A percentile compares a stretch with the other conserved stretches of the same genome.
Evolutionary conservation across 37 sponge, comb jelly and placozoan genomes (phyloP).

Genomic region (Crambe crambe): DNA sequence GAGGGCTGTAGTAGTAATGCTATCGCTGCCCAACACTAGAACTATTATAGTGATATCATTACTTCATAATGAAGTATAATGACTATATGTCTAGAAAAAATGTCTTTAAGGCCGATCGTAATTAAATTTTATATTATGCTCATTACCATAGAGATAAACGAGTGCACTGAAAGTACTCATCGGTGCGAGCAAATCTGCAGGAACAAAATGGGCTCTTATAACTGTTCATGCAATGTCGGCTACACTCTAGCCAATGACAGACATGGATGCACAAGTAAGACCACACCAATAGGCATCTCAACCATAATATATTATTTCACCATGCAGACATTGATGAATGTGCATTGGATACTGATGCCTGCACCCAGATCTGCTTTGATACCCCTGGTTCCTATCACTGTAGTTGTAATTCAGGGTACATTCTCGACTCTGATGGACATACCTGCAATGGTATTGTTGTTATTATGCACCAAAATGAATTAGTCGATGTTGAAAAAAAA

Average conservation of each 20-base stretch:
- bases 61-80: too few relatives aligned
- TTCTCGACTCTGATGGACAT: background rate
- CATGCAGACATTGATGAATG: conserved; percentile 4
- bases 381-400: background rate
- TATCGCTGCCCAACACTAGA: too few relatives aligned
- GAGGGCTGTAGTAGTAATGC: too few relatives aligned
- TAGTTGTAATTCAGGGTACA: background rate
- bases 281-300: background rate
- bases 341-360: background rate
- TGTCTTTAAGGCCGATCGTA: too few relatives aligned
- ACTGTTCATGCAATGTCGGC: background rate
- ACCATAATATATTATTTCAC: background rate
- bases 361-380: background rate
- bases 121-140: too few relatives aligned
- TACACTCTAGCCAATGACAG: background rate
- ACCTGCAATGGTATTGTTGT: background rate
- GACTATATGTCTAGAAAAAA: too few relatives aligned
- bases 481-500: background rate
- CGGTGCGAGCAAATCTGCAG: background rate
- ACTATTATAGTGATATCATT: too few relatives aligned
- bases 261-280: background rate
- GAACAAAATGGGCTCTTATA: background rate
- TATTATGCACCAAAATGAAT: background rate
- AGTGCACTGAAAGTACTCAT: background rate
- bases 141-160: background rate